Base-by-base conservation (phyloP, 2,888 invertebrate species). In the Pandemis corylana region DNA sequence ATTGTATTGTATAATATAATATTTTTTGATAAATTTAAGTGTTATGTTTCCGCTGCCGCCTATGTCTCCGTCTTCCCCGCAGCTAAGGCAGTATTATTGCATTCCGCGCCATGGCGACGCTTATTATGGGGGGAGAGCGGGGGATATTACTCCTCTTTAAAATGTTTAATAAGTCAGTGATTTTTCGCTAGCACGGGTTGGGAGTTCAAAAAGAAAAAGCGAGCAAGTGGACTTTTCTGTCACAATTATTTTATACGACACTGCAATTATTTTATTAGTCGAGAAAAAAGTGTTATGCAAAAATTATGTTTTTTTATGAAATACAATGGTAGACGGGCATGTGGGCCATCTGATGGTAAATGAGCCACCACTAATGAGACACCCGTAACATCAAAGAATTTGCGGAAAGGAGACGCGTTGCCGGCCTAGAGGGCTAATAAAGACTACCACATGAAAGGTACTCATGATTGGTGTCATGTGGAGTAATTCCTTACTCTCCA, bases 161-260 rank as follows among this genome's bases (percentile, higher is more conserved):
- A 75, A 68, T 75, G 71, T 75, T 75, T 76, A 71, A 68, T 76
- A 76, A 73, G 28, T 42, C 44, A 28, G 42, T 36, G 51, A 67
- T 62, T 61, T 62, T 68, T 62, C 28, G 65, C 66, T 51, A 5
- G 65, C 65, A 49, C 13, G 20, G 49, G 9, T 28, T 42, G 15
- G 44, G 15, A 42, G 46, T 65, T 49, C 62, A 15, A 41, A 15
- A 13, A 36, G 7, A 61, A 15, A 12, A 10, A 20, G 20, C 20
- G n/a, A 7, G 6, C 5, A 6, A 6, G 53, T 12, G 59, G 28
- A 36, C 13, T 51, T n/a, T 49, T 51, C 13, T 6, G 5, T 51
- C 2, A 49, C 5, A 49, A 49, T 49, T 12, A 12, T 49, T 49
- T 49, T 49, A 3, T 5, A 49, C 13, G n/a, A 53, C n/a, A n/a